Percentiles rank a stretch among this genome's conserved stretches.
phyloP scores from a whole-genome alignment of 1,140 invertebrate species.

The Drepana arcuata region DNA sequence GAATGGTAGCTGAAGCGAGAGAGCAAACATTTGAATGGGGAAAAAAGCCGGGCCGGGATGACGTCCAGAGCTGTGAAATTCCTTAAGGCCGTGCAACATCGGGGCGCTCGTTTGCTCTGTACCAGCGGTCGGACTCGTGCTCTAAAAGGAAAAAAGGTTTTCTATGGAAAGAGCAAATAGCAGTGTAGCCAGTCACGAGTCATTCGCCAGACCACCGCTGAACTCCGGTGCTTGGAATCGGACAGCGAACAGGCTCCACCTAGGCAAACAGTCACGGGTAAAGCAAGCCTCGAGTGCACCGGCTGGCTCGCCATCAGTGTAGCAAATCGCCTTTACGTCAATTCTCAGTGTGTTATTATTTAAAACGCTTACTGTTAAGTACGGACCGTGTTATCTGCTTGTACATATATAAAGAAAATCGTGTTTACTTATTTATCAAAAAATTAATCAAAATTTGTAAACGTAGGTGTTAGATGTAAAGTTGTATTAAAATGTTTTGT shows the following conservation, averaged over 20 bases:
- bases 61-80: slow-evolving; percentile 65
- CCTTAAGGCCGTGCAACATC: slow-evolving; percentile 65
- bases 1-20: slow-evolving; percentile 64
- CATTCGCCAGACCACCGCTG: slow-evolving; percentile 62
- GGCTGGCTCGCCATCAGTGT: slow-evolving; percentile 58
- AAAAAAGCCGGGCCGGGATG: slow-evolving; percentile 48
- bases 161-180: slow-evolving; percentile 64
- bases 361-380: slow-evolving; percentile 66
- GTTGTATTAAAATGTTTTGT: slow-evolving; percentile 69
- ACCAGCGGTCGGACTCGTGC: slow-evolving; percentile 52
- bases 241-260: slow-evolving; percentile 11
- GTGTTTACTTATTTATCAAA: slow-evolving; percentile 69
- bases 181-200: slow-evolving; percentile 65
- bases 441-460: slow-evolving; percentile 65
- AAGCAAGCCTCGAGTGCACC: slow-evolving; percentile 34
- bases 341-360: slow-evolving; percentile 72
- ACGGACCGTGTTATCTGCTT: slow-evolving; percentile 65
- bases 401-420: slow-evolving; percentile 61
- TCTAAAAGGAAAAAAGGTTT: slow-evolving; percentile 67
- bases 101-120: slow-evolving; percentile 64
- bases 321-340: slow-evolving; percentile 66
- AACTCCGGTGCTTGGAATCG: slow-evolving; percentile 29
- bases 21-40: slow-evolving; percentile 63
- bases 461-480: slow-evolving; percentile 68
- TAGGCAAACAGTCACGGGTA: slow-evolving; percentile 18